phyloP scores from a whole-genome alignment of 2,797 vertebrate genomes.

The Pagetopsis macropterus region DNA sequence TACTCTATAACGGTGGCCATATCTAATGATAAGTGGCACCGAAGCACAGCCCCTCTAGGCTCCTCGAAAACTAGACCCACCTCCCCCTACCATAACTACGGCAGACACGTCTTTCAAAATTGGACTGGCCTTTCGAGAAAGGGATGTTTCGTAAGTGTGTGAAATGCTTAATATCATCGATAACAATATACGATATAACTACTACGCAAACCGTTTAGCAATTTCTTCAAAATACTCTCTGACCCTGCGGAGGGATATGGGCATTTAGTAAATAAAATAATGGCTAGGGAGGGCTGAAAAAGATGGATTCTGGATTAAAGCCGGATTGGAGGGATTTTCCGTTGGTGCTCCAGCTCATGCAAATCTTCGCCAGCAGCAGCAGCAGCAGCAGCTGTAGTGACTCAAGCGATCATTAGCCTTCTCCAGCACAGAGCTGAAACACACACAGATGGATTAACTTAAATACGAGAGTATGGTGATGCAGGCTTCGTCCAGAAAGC shows the following conservation, averaged over 20 bases:
- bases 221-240: slow-evolving; percentile 85
- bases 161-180: not conserved
- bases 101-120: slow-evolving; percentile 3
- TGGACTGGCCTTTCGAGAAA: not conserved
- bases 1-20: slow-evolving; percentile 86
- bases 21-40: slow-evolving; percentile 86
- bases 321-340: slow-evolving; percentile 32
- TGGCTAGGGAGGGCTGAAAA: slow-evolving; percentile 69
- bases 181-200: slow-evolving; percentile 13
- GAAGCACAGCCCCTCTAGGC: slow-evolving; percentile 74
- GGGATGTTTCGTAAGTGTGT: not conserved
- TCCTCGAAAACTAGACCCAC: slow-evolving; percentile 77
- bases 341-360: slow-evolving; percentile 39
- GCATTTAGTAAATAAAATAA: slow-evolving; percentile 89
- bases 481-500: not conserved
- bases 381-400: slow-evolving; percentile 24
- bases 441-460: slow-evolving; percentile 34
- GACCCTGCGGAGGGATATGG: slow-evolving; percentile 87
- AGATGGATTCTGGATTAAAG: slow-evolving; percentile 59
- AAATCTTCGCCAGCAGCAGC: slow-evolving; percentile 47
- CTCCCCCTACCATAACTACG: slow-evolving; percentile 58
- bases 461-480: not conserved
- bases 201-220: slow-evolving; percentile 50
- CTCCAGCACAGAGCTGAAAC: not conserved
- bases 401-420: slow-evolving; percentile 22